Evolutionary conservation across 2,888 invertebrate species (phyloP).

Genomic region (Cantharis flavilabris): DNA sequence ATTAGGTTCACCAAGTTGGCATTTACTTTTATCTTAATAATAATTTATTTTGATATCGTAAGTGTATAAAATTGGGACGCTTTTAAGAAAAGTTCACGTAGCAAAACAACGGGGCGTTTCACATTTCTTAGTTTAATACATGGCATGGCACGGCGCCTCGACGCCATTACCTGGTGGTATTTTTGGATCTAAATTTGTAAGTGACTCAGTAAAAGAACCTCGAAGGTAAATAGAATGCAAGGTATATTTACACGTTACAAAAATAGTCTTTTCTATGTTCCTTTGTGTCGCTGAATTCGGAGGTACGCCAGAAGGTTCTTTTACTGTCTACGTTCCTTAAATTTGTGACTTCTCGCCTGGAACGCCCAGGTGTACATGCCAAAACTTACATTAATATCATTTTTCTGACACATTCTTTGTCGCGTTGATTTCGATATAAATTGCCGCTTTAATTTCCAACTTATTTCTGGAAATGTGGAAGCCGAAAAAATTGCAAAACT

Average conservation of each 20-base stretch:
- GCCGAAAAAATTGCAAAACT: background rate
- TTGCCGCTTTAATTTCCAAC: background rate
- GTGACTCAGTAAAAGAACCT: conserved; percentile 33
- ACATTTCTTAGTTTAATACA: conserved; percentile 5
- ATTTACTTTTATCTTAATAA: background rate
- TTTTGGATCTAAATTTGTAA: conserved; percentile 32
- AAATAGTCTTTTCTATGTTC: conserved; percentile 33
- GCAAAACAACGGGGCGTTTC: conserved; percentile 7
- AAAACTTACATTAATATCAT: background rate
- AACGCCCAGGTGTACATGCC: conserved; percentile 12
- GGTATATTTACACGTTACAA: conserved; percentile 35
- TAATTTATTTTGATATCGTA: background rate
- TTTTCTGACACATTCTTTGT: background rate
- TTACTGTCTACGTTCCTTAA: conserved; percentile 30
- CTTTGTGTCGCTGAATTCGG: conserved; percentile 27
- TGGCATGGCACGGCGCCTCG: conserved; percentile 22
- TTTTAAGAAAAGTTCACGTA: background rate
- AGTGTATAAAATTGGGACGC: background rate
- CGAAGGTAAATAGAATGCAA: conserved; percentile 39
- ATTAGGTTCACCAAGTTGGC: background rate
- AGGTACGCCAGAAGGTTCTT: conserved; percentile 28
- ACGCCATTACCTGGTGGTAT: conserved; percentile 32
- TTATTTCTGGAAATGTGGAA: background rate
- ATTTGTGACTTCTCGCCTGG: conserved; percentile 25
- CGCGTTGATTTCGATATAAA: background rate